Percentiles rank a stretch among this genome's conserved stretches.
These are phyloP conservation scores for Tachina lurida DNA, from an alignment of 2,888 invertebrate species.

Conservation along the genomic window DNA sequence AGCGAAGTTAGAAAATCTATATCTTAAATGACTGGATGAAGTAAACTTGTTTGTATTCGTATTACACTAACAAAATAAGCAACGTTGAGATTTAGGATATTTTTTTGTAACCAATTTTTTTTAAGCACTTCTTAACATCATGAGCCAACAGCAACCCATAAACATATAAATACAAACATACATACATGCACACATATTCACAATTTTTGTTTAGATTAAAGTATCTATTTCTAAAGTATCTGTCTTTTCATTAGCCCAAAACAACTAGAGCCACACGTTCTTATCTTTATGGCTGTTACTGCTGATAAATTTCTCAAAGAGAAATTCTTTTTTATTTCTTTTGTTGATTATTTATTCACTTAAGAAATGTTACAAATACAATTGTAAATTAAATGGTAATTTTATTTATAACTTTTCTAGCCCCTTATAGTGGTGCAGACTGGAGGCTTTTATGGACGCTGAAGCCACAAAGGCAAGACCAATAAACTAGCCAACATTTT, in stretches of 20 bases:
- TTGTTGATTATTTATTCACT: too few species aligned
- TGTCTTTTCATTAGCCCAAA: constrained; percentile 14
- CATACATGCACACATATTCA: too few species aligned
- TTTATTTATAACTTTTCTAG: too few species aligned
- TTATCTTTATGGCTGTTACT: constrained; percentile 10
- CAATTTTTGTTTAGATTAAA: neutral
- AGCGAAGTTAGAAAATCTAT: constrained; percentile 25
- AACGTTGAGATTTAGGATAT: neutral
- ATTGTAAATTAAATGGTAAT: too few species aligned
- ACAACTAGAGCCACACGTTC: neutral
- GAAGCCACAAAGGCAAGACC: too few species aligned
- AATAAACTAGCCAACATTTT: too few species aligned
- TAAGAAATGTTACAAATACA: too few species aligned
- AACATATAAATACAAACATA: neutral
- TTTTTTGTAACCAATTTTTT: neutral
- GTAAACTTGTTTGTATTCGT: neutral
- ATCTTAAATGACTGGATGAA: constrained; percentile 17
- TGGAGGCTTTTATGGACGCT: too few species aligned
- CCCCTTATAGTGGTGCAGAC: too few species aligned
- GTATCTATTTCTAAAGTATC: neutral
- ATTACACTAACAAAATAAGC: neutral
- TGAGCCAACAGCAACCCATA: neutral
- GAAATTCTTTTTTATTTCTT: neutral
- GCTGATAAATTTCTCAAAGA: constrained; percentile 9
- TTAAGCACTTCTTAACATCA: neutral